A percentile compares a stretch with the other conserved stretches of the same genome.
These are phyloP conservation scores for Drosophila hydei DNA, from an alignment of 1,140 invertebrate species.

Conservation along the genomic window DNA sequence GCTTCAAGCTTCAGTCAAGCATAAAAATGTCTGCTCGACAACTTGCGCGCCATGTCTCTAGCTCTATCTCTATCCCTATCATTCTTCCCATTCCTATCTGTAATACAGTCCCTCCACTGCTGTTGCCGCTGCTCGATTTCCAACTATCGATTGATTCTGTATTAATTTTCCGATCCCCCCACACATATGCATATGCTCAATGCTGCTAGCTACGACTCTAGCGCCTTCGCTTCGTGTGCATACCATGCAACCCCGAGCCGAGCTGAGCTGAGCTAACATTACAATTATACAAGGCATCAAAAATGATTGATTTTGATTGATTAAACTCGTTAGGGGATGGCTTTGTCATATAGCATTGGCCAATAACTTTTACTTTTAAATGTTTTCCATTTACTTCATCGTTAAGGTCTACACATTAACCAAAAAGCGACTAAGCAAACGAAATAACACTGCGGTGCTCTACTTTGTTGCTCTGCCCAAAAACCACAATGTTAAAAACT, in stretches of 20 bases:
- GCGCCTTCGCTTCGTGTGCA: background rate
- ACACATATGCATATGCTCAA: slow-evolving; percentile 4
- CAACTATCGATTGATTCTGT: slow-evolving; percentile 68
- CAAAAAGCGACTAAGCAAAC: background rate
- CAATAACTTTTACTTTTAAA: background rate
- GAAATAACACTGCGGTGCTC: background rate
- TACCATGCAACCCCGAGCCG: background rate
- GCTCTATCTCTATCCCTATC: background rate
- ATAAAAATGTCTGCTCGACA: slow-evolving; percentile 73
- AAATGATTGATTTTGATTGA: background rate
- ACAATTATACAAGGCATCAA: background rate
- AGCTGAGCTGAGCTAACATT: background rate
- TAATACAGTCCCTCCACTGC: slow-evolving; percentile 12
- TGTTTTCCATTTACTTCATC: too few species aligned
- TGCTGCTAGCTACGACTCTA: background rate
- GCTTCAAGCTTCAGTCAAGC: slow-evolving; percentile 62
- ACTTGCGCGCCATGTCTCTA: background rate
- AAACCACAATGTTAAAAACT: slow-evolving; percentile 21
- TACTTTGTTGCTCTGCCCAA: slow-evolving; percentile 3
- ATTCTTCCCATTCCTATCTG: background rate
- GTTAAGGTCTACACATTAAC: background rate
- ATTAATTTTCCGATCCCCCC: slow-evolving; percentile 49
- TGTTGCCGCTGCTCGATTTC: slow-evolving; percentile 56
- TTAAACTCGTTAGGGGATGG: background rate
- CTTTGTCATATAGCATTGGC: background rate